A percentile compares a stretch with the other conserved stretches of the same genome.
Conservation (phyloP, 2,888 invertebrate genomes). For the Watsonalla cultraria region DNA sequence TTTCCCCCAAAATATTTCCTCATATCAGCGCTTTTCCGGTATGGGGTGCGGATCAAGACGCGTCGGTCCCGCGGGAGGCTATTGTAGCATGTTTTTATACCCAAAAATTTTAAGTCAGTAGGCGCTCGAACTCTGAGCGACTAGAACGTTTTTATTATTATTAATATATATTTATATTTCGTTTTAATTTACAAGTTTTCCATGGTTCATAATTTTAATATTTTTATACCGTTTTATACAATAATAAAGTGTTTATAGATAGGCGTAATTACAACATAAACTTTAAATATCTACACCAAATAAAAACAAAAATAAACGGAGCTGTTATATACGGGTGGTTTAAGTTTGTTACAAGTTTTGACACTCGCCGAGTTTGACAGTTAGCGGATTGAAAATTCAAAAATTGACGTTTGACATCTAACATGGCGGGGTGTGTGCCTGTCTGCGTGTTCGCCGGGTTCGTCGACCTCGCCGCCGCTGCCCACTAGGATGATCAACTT, state of each 20-base stretch:
- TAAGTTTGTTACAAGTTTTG: conserved; percentile 38
- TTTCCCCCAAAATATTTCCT: conserved; percentile 21
- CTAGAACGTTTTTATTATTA: conserved; percentile 77
- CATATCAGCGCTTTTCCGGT: conserved; percentile 27
- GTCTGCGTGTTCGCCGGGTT: conserved; percentile 57
- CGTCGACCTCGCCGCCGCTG: conserved; percentile 49
- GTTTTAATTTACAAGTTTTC: conserved; percentile 79
- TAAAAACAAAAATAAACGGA: conserved; percentile 2
- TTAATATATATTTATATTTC: conserved; percentile 79
- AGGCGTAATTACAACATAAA: conserved; percentile 64
- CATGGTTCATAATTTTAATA: conserved; percentile 78
- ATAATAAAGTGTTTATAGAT: conserved; percentile 72
- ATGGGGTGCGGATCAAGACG: conserved; percentile 60
- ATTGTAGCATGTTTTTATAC: conserved; percentile 80
- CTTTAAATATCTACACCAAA: conserved; percentile 13
- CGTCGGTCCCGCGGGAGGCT: conserved; percentile 56
- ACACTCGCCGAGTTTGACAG: conserved; percentile 47
- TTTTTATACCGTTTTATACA: conserved; percentile 79
- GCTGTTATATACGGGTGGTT: conserved; percentile 7
- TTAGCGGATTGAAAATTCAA: conserved; percentile 50
- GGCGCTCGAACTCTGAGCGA: conserved; percentile 77
- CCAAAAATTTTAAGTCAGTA: conserved; percentile 80
- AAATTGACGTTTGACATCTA: conserved; percentile 57
- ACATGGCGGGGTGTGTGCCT: conserved; percentile 71
- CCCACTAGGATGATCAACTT: conserved; percentile 67